Conservation (phyloP, 2,113 vertebrate species). For the Syngnathus floridae region DNA sequence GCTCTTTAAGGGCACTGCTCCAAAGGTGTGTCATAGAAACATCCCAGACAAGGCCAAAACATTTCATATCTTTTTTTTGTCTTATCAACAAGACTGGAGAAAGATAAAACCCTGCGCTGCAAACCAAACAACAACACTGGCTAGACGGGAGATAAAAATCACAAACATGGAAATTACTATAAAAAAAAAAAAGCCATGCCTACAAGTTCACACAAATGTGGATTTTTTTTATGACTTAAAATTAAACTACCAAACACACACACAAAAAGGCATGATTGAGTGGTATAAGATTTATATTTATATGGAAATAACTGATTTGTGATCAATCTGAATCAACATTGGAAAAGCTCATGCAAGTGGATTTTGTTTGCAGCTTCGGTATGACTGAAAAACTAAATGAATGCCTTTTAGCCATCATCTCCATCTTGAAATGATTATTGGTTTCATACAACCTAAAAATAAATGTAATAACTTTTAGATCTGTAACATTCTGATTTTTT, state of each 20-base stretch:
- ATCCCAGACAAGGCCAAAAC: conserved; percentile 12
- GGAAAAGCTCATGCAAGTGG: too few species aligned
- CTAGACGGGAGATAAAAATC: background rate
- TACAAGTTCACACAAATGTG: background rate
- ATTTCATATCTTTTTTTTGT: background rate
- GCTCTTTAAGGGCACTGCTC: background rate
- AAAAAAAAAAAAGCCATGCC: background rate
- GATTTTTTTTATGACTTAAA: background rate
- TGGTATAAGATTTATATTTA: background rate
- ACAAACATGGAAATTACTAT: background rate
- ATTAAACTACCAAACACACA: background rate
- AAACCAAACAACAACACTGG: conserved; percentile 24
- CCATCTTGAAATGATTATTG: background rate
- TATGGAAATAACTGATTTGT: background rate
- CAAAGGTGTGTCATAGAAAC: conserved; percentile 1
- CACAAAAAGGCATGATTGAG: background rate
- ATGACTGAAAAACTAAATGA: background rate
- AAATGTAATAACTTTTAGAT: background rate
- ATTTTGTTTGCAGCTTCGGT: background rate
- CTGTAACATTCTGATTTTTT: background rate
- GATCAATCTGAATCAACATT: background rate
- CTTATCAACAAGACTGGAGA: conserved; percentile 27
- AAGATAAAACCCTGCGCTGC: conserved; percentile 16
- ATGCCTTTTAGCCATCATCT: background rate
- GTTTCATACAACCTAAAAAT: background rate